phyloP scores from a whole-genome alignment of 2,113 vertebrate genomes.

The Gasterosteus aculeatus region DNA sequence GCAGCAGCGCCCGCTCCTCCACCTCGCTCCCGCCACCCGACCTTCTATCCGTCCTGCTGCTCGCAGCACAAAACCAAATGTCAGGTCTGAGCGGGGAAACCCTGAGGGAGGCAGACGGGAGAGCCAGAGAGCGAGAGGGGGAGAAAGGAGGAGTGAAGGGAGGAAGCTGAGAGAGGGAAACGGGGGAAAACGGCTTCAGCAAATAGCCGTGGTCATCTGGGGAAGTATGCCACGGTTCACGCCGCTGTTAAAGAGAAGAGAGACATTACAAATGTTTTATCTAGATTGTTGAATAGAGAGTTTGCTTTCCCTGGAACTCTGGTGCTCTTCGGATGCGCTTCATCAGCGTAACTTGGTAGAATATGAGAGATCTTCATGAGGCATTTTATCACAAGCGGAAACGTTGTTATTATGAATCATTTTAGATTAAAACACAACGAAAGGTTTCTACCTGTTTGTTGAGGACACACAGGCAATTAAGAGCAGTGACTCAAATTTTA shows the following conservation, averaged over 20 bases:
- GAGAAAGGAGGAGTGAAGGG: no score
- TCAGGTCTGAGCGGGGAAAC: constrained; percentile 43
- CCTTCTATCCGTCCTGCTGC: constrained; percentile 44
- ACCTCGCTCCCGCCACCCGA: neutral
- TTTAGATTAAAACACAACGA: neutral
- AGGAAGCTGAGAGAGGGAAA: neutral
- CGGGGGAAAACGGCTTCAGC: neutral
- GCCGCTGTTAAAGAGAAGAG: no score
- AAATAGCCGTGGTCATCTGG: neutral
- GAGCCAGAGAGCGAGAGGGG: neutral
- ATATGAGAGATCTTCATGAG: no score
- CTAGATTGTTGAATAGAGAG: no score
- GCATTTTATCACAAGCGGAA: no score
- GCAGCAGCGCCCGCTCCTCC: neutral
- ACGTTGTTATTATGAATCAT: neutral
- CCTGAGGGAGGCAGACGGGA: constrained; percentile 24
- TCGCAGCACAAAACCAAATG: constrained; percentile 49
- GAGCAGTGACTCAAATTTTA: neutral
- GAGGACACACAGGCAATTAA: neutral
- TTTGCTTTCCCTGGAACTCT: no score
- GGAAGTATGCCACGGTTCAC: no score
- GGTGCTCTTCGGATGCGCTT: no score
- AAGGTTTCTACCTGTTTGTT: neutral
- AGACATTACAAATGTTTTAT: no score
- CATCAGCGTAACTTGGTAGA: no score